Evolutionary conservation across 2,113 vertebrate species (phyloP).

Genomic region (Kobus ellipsiprymnus): DNA sequence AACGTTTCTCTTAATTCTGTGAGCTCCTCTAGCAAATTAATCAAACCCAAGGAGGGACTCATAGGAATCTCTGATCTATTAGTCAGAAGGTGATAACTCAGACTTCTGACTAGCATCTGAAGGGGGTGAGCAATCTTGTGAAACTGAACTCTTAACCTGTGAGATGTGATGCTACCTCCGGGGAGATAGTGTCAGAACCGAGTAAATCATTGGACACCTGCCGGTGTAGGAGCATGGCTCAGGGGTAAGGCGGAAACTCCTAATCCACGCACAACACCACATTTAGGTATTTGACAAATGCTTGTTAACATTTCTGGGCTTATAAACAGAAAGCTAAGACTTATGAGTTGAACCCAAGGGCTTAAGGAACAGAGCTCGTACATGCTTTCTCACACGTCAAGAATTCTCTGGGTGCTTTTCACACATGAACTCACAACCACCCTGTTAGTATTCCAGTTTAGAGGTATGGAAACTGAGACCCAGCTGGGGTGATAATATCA

Average conservation of each 20-base stretch:
- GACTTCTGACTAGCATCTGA: neutral
- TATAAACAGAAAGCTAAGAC: neutral
- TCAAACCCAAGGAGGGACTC: neutral
- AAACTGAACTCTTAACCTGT: neutral
- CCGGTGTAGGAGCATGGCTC: neutral
- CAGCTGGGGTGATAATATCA: neutral
- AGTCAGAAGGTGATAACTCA: neutral
- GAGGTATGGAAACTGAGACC: neutral
- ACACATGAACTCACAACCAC: neutral
- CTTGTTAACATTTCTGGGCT: neutral
- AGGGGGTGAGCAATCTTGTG: neutral
- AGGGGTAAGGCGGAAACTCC: neutral
- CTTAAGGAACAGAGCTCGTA: neutral
- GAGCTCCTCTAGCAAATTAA: neutral
- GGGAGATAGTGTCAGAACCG: neutral
- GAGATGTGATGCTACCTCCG: neutral
- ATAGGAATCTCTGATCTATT: neutral
- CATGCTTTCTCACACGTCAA: neutral
- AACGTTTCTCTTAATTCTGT: neutral
- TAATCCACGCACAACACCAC: neutral
- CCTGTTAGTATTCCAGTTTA: neutral
- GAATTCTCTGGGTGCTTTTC: neutral
- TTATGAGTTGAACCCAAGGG: neutral
- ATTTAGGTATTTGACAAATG: neutral
- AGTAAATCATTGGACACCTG: neutral